phyloP scores from a whole-genome alignment of 2,888 invertebrate genomes.

The Luperina nickerlii region DNA sequence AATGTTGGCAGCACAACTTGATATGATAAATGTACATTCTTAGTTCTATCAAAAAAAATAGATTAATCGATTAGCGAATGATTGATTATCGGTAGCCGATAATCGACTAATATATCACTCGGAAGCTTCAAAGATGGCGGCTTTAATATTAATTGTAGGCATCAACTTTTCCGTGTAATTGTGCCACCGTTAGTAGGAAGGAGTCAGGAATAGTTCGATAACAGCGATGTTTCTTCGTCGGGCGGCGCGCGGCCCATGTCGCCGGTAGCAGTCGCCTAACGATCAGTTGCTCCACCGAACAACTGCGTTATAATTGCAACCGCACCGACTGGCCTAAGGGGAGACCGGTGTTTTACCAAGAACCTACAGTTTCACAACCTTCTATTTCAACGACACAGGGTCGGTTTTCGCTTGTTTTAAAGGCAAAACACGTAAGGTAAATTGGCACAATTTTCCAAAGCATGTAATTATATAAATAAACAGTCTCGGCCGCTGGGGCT shows the following conservation, averaged over 20 bases:
- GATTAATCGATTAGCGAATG: slow-evolving; percentile 48
- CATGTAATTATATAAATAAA: slow-evolving; percentile 73
- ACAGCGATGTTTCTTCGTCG: slow-evolving; percentile 43
- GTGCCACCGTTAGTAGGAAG: slow-evolving; percentile 22
- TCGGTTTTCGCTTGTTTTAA: slow-evolving; percentile 8
- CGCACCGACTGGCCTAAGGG: slow-evolving; percentile 52
- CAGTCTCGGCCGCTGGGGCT: slow-evolving; percentile 54
- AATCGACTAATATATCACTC: slow-evolving; percentile 53
- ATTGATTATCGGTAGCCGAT: slow-evolving; percentile 55
- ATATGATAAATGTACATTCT: slow-evolving; percentile 40
- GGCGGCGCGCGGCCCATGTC: slow-evolving; percentile 20
- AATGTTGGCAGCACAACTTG: slow-evolving; percentile 20
- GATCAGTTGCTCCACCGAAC: slow-evolving; percentile 47
- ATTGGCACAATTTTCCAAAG: slow-evolving; percentile 54
- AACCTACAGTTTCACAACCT: background rate
- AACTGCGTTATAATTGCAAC: slow-evolving; percentile 63
- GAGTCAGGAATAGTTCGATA: slow-evolving; percentile 28
- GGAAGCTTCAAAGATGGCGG: slow-evolving; percentile 48
- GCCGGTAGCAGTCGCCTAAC: slow-evolving; percentile 61
- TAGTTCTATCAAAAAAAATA: slow-evolving; percentile 41
- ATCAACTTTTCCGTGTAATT: slow-evolving; percentile 29
- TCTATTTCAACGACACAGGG: slow-evolving; percentile 13
- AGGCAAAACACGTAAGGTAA: background rate
- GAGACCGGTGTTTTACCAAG: slow-evolving; percentile 22
- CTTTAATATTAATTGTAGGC: slow-evolving; percentile 46